Evolutionary conservation across 2,797 vertebrate genomes (phyloP), one percentile per base, ranked within the genome.

Genomic region (Acanthopagrus latus): DNA sequence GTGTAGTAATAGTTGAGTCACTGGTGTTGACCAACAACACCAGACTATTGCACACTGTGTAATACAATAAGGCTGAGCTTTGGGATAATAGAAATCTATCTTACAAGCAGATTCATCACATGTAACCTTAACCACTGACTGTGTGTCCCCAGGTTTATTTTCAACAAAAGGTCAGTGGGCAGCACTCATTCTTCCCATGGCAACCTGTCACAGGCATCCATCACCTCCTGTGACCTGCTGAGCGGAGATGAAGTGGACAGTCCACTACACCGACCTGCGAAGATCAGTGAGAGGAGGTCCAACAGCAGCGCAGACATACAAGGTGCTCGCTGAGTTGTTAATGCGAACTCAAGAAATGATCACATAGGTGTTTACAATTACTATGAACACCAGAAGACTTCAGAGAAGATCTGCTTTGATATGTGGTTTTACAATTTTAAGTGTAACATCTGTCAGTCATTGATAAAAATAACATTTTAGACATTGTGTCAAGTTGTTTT

Each of bases 241-340:
- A 95, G 94, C 0, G 93, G 95, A 48, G 97, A 98, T 48, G 98
- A 99, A 25, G 93, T 93, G 58, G 96, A 96, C 64, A 94, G 90
- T 70, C 93, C 94, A 7, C 52, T 94, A 20, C 94, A 93, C 47
- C 94, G 76, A 41, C 92, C 94, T 2, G 91, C 90, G 57, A 97
- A 96, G 82, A 96, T 96, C 5, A 90, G 94, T 12, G 96, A 97
- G 84, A 94, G 94, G 81, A 95, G 96, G 63, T 97, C 96, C 64
- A 96, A 95, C 84, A 98, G 96, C 94, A 97, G 89, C 91, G 94
- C 94, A 4, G 97, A 99, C 88, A 93, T 97, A 71, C 96, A 95
- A 95, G 97, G 97, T 99, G 68, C 29, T 41, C 47, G 44, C n/a
- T 57, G 21, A 18, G 0, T 10, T 47, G 27, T 64, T 11, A n/a